These are phyloP conservation scores for Motacilla tschutschensis DNA, from an alignment of 2,113 vertebrate genomes.

Conservation along the genomic window DNA sequence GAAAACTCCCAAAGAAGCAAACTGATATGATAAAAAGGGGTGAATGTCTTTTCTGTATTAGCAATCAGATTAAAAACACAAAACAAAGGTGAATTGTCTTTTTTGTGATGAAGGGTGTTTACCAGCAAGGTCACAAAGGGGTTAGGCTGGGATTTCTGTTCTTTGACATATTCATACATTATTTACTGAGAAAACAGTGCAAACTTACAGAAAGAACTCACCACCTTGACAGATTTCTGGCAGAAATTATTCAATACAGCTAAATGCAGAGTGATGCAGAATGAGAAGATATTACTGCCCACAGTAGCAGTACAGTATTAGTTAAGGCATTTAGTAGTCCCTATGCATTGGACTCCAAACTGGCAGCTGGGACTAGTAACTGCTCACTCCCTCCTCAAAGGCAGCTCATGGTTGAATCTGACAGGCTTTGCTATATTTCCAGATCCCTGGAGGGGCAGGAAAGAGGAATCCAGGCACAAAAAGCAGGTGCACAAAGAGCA, in stretches of 20 bases:
- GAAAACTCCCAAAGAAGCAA: neutral
- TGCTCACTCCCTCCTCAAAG: neutral
- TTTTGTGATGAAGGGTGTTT: neutral
- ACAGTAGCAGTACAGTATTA: neutral
- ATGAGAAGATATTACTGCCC: neutral
- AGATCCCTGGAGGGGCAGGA: neutral
- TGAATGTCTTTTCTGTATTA: neutral
- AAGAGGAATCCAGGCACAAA: neutral
- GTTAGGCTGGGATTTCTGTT: neutral
- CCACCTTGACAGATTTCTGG: neutral
- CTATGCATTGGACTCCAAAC: neutral
- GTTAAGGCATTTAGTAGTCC: neutral
- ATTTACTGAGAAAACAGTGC: neutral
- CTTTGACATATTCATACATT: accelerated
- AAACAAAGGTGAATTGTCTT: neutral
- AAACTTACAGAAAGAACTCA: neutral
- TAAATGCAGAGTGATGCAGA: neutral
- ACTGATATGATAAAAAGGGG: neutral
- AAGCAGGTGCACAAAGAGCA: neutral
- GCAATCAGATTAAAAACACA: neutral
- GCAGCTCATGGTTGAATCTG: neutral
- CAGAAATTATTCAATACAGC: neutral
- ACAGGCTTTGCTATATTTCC: neutral
- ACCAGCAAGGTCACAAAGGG: neutral
- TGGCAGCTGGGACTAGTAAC: neutral